phyloP scores from a whole-genome alignment of 2,113 vertebrate genomes.

The Sceloporus tristichus region DNA sequence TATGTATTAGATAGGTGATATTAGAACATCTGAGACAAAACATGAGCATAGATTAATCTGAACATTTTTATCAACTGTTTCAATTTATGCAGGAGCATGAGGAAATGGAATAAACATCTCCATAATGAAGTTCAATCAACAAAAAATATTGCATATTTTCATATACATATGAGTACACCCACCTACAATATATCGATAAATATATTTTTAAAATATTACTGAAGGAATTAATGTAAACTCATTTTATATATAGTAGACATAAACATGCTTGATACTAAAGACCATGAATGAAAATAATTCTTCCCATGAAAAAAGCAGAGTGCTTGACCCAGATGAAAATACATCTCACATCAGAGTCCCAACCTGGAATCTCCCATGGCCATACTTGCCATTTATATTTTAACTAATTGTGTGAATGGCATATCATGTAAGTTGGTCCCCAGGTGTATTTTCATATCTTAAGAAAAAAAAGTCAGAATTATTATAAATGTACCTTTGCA shows the following conservation, averaged over 20 bases:
- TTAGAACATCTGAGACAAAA: background rate
- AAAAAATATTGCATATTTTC: no score
- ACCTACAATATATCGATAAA: background rate
- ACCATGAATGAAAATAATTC: no score
- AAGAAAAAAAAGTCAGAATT: background rate
- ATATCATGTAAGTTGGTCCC: background rate
- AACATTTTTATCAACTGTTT: no score
- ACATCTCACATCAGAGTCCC: background rate
- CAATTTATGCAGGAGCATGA: background rate
- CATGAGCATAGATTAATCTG: background rate
- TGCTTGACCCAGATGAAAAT: no score
- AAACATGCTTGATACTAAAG: no score
- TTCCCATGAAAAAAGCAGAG: no score
- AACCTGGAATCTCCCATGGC: background rate
- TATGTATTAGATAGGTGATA: no score
- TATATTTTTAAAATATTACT: background rate
- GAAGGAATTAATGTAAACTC: background rate
- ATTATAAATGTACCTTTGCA: conserved; percentile 83
- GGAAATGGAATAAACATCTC: background rate
- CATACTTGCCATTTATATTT: background rate
- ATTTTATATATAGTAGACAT: background rate
- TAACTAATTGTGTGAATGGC: background rate
- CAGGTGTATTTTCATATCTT: background rate
- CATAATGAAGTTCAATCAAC: no score
- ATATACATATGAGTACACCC: background rate